phyloP scores from a whole-genome alignment of 37 sponge, comb jelly and placozoan genomes.

The Hormiphora californensis region DNA sequence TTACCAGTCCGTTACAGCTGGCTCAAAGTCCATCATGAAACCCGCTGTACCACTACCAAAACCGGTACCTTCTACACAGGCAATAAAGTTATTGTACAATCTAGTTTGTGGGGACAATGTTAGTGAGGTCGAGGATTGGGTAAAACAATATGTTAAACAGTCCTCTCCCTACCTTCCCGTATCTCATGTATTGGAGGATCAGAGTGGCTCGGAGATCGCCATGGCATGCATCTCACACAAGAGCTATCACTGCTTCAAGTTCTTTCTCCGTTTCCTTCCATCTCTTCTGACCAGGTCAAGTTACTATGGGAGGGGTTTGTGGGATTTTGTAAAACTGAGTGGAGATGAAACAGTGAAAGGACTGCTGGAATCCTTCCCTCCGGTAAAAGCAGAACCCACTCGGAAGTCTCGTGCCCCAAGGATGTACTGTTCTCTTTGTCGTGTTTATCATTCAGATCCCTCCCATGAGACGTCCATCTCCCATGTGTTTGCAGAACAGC shows the following conservation, averaged over 20 bases:
- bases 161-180: no score
- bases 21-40: no score
- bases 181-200: not conserved
- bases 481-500: constrained; percentile 2
- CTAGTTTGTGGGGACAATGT: constrained; percentile 4
- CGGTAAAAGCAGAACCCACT: not conserved
- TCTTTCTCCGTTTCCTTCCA: not conserved
- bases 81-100: no score
- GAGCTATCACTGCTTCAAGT: constrained; percentile 18
- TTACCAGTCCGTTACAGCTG: no score
- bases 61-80: no score
- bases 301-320: not conserved
- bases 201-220: not conserved
- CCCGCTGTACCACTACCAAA: no score
- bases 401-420: not conserved
- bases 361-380: no score
- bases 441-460: not conserved
- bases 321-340: not conserved
- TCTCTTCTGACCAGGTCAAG: not conserved
- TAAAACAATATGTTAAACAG: not conserved
- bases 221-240: constrained; percentile 4
- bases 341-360: no score
- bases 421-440: not conserved
- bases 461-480: constrained; percentile 8
- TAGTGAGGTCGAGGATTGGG: not conserved